phyloP scores from a whole-genome alignment of 2,113 vertebrate species.

The Micromys minutus region DNA sequence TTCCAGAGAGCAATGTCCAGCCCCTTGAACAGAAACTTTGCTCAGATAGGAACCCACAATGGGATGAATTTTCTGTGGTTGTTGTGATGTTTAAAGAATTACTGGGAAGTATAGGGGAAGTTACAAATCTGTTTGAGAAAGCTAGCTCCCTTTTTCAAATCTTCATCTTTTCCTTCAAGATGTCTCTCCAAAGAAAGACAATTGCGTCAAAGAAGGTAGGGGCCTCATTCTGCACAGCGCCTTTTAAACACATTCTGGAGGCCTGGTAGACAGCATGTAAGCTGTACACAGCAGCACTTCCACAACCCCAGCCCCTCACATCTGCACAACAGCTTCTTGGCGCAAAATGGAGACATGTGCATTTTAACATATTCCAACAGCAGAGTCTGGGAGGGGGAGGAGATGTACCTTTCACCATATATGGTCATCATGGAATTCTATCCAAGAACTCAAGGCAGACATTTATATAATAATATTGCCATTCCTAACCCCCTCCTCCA shows the following conservation, averaged over 20 bases:
- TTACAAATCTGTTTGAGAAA: slow-evolving; percentile 37
- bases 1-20: background rate
- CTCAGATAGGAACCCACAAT: slow-evolving; percentile 6
- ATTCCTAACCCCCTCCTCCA: background rate
- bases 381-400: slow-evolving; percentile 51
- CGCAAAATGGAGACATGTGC: slow-evolving; percentile 70
- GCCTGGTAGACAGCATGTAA: slow-evolving; percentile 67
- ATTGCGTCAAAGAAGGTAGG: slow-evolving; percentile 56
- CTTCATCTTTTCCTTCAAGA: slow-evolving; percentile 64
- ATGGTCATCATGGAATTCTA: slow-evolving; percentile 57
- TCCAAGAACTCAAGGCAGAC: slow-evolving; percentile 58
- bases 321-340: slow-evolving; percentile 77
- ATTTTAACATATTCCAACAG: slow-evolving; percentile 74
- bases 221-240: slow-evolving; percentile 32
- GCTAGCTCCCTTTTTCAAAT: slow-evolving; percentile 30
- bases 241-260: slow-evolving; percentile 66
- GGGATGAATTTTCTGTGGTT: background rate
- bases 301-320: slow-evolving; percentile 65
- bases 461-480: slow-evolving; percentile 62
- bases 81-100: slow-evolving; percentile 44
- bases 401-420: slow-evolving; percentile 76
- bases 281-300: slow-evolving; percentile 59
- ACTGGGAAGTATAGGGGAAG: background rate
- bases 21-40: background rate
- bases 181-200: slow-evolving; percentile 72